Percentiles rank a stretch among this genome's conserved stretches.
Conservation (phyloP, 2,113 vertebrate genomes). For the Pteruthius melanotis region DNA sequence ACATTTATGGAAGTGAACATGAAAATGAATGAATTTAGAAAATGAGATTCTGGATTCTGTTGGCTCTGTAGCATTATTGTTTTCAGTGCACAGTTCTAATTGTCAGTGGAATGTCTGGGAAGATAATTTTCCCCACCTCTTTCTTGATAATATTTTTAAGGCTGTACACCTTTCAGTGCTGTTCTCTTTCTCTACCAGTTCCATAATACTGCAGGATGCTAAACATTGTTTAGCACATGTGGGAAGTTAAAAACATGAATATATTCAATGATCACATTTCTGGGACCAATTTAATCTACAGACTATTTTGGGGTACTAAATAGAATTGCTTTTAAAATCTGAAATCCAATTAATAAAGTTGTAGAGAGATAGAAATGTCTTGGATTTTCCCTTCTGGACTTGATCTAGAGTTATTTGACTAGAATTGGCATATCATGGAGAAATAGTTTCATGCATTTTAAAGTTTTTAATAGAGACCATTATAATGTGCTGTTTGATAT, state of each 20-base stretch:
- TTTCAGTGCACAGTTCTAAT: neutral
- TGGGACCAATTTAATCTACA: neutral
- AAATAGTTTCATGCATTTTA: neutral
- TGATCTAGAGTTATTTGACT: slow-evolving; percentile 8
- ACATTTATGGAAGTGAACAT: neutral
- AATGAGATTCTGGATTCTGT: neutral
- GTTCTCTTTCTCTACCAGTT: neutral
- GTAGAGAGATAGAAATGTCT: neutral
- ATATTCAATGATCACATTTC: neutral
- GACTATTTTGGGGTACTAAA: neutral
- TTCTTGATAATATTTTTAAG: neutral
- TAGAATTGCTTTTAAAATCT: neutral
- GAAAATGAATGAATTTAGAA: neutral
- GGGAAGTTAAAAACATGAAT: neutral
- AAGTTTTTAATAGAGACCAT: neutral
- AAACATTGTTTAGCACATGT: neutral
- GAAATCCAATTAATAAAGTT: neutral
- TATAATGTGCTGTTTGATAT: neutral
- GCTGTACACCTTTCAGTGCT: neutral
- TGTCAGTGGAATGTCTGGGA: neutral
- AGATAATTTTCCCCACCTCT: neutral
- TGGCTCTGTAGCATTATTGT: neutral
- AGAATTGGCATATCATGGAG: neutral
- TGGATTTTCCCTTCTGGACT: neutral
- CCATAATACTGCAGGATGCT: neutral